phyloP scores from a whole-genome alignment of 2,113 vertebrate species.

The Rutilus rutilus region DNA sequence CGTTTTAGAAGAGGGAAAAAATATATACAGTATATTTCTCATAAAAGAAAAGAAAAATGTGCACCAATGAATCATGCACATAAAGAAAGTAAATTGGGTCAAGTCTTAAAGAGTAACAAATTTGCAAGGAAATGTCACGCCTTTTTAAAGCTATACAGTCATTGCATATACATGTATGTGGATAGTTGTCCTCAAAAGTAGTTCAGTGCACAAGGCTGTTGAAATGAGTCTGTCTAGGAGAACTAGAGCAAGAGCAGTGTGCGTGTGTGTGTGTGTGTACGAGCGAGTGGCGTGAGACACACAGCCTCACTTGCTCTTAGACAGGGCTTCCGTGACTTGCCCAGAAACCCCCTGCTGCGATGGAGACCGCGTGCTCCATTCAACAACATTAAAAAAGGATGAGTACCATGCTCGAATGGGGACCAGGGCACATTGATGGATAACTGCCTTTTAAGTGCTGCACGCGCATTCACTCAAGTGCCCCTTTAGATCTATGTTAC shows the following conservation, averaged over 20 bases:
- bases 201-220: constrained; percentile 42
- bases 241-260: constrained; percentile 12
- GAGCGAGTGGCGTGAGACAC: constrained; percentile 54
- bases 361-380: constrained; percentile 69
- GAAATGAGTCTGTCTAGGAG: constrained; percentile 38
- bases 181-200: constrained; percentile 30
- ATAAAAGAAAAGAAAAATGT: background rate
- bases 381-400: constrained; percentile 80
- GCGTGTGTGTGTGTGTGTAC: background rate
- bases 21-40: background rate
- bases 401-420: constrained; percentile 41
- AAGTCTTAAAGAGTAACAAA: background rate
- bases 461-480: constrained; percentile 69
- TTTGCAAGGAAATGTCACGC: background rate
- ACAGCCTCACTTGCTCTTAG: constrained; percentile 51
- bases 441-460: constrained; percentile 79
- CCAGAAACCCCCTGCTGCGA: constrained; percentile 76
- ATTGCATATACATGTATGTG: constrained; percentile 45
- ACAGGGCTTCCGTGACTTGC: constrained; percentile 77
- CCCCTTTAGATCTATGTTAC: constrained; percentile 62
- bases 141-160: background rate
- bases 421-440: constrained; percentile 60
- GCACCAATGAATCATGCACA: too few relatives aligned
- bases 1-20: background rate
- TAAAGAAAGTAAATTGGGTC: background rate